Conservation (phyloP, 53 echinoderm and acorn worm species). For the Paelopatides confundens region DNA sequence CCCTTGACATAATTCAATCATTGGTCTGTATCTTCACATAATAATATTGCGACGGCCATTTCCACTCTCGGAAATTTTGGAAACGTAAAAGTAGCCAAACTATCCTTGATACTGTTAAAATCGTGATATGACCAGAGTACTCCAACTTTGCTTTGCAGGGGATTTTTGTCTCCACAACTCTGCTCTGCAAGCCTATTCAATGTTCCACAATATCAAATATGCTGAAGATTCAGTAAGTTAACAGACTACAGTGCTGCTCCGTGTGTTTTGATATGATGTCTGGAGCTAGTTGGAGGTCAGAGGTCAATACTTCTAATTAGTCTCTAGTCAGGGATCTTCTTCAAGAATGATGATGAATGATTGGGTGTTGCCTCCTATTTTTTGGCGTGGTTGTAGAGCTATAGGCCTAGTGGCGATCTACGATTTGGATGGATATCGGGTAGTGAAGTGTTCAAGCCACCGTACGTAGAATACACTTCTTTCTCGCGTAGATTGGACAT, state of each 20-base stretch:
- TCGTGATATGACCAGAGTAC: too few species aligned
- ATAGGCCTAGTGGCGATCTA: too few species aligned
- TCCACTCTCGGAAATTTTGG: not conserved
- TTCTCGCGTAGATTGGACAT: too few species aligned
- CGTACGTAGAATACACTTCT: too few species aligned
- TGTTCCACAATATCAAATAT: not conserved
- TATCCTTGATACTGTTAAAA: not conserved
- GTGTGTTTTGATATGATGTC: not conserved
- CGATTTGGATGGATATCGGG: too few species aligned
- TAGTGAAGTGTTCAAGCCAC: too few species aligned
- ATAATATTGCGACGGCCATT: not conserved
- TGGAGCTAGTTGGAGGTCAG: constrained; percentile 21
- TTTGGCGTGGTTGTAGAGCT: too few species aligned
- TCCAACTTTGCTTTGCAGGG: not conserved
- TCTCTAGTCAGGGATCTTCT: not conserved
- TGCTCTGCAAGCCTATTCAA: not conserved
- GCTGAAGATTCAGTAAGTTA: not conserved
- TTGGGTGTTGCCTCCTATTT: not conserved
- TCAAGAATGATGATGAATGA: not conserved
- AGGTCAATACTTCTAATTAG: constrained; percentile 36
- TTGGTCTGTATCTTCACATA: constrained; percentile 2
- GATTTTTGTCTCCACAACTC: not conserved
- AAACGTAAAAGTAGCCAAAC: not conserved
- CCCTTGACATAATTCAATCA: constrained; percentile 32
- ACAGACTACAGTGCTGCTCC: not conserved